These are phyloP conservation scores for Anisognathus igniventris DNA, from an alignment of 2,797 vertebrate species.

Conservation along the genomic window DNA sequence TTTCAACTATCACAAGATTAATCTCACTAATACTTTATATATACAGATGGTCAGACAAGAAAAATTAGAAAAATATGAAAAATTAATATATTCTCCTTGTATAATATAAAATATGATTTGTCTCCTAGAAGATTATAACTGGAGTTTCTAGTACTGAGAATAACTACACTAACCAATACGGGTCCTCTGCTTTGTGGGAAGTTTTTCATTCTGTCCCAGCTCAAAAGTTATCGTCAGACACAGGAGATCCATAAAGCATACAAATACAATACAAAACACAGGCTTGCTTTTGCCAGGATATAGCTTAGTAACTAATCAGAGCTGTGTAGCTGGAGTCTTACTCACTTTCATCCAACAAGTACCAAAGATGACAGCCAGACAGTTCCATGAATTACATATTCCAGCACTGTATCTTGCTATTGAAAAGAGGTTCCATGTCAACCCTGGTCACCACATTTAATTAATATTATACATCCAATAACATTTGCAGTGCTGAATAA, in stretches of 20 bases:
- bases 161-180: background rate
- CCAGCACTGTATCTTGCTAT: background rate
- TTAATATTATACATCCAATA: background rate
- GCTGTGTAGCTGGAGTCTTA: background rate
- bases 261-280: background rate
- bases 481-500: background rate
- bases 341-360: background rate
- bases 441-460: background rate
- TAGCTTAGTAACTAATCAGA: background rate
- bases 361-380: background rate
- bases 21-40: conserved; percentile 88
- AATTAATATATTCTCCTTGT: conserved; percentile 89
- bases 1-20: conserved; percentile 89
- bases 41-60: conserved; percentile 92
- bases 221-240: background rate
- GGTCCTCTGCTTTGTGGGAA: background rate
- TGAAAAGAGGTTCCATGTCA: background rate
- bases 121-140: conserved; percentile 84
- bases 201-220: conserved; percentile 15
- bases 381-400: background rate
- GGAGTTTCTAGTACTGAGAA: conserved; percentile 78
- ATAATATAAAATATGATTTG: conserved; percentile 87
- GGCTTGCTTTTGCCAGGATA: background rate
- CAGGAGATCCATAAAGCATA: background rate
- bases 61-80: conserved; percentile 93